Conservation (phyloP, 1,140 invertebrate genomes). For the Trypoxylus dichotomus region DNA sequence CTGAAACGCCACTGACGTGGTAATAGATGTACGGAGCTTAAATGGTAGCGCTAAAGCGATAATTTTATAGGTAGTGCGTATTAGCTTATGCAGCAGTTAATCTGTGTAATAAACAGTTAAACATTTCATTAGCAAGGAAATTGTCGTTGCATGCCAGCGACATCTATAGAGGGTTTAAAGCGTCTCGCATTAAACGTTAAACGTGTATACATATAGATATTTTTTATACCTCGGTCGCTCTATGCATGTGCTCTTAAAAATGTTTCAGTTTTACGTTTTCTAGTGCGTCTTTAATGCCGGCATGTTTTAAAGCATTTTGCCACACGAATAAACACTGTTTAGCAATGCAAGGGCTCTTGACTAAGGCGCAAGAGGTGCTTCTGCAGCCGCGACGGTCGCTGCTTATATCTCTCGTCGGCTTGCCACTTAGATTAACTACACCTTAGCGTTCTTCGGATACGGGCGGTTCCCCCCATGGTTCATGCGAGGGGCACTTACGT, state of each 20-base stretch:
- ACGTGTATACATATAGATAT: neutral
- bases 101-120: neutral
- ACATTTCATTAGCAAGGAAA: neutral
- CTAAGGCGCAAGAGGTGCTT: neutral
- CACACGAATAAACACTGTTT: conserved; percentile 33
- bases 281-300: neutral
- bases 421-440: conserved; percentile 29
- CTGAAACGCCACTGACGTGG: too few species aligned
- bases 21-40: neutral
- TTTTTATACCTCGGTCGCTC: neutral
- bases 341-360: conserved; percentile 24
- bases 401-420: conserved; percentile 15
- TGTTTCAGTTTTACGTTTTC: neutral
- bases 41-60: neutral
- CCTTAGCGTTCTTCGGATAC: conserved; percentile 31
- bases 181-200: neutral
- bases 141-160: neutral
- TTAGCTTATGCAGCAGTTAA: conserved; percentile 1
- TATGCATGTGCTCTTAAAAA: neutral
- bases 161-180: neutral
- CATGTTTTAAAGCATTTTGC: conserved; percentile 22
- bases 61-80: neutral
- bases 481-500: conserved; percentile 32
- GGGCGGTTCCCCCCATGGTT: neutral
- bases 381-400: neutral